A percentile compares a stretch with the other conserved stretches of the same genome.
Evolutionary conservation across 2,888 invertebrate species (phyloP).

Genomic region (Plagodis dolabraria): DNA sequence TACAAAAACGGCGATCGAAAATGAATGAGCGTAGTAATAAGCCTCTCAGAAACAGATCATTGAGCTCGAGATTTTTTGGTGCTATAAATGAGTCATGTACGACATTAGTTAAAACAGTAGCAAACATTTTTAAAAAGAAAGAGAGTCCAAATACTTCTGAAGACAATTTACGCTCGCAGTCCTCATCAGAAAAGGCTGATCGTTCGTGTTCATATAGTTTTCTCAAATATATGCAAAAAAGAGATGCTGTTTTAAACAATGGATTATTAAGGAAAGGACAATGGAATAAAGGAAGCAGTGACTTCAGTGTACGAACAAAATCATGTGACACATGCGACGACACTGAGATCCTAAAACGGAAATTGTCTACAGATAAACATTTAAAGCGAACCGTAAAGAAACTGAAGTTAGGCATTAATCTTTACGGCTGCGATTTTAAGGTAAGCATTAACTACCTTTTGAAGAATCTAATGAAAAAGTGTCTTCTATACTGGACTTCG

Average conservation of each 20-base stretch:
- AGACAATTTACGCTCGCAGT: conserved; percentile 3
- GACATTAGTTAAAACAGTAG: conserved; percentile 63
- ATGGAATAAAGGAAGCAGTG: conserved; percentile 9
- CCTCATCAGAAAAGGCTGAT: conserved; percentile 16
- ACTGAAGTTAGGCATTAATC: conserved; percentile 73
- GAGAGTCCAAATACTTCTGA: conserved; percentile 7
- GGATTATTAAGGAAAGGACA: conserved; percentile 24
- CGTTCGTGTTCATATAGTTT: conserved; percentile 59
- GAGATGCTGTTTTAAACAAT: conserved; percentile 51
- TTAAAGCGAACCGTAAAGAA: conserved; percentile 66
- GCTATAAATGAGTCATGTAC: conserved; percentile 71
- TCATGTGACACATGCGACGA: conserved; percentile 68
- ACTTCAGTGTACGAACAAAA: conserved; percentile 37
- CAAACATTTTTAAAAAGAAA: conserved; percentile 59
- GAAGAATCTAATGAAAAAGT: too few relatives aligned
- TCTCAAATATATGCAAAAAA: conserved; percentile 65
- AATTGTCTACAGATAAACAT: conserved; percentile 55
- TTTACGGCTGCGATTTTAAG: conserved; percentile 79
- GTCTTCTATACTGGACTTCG: too few relatives aligned
- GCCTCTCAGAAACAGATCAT: conserved; percentile 46
- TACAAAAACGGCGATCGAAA: conserved; percentile 24
- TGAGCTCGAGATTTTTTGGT: conserved; percentile 60
- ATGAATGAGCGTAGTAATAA: conserved; percentile 27
- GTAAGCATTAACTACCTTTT: conserved; percentile 41
- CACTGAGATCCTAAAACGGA: conserved; percentile 57